A percentile compares a stretch with the other conserved stretches of the same genome.
phyloP scores from a whole-genome alignment of 2,113 vertebrate genomes.

The Sclerurus mexicanus region DNA sequence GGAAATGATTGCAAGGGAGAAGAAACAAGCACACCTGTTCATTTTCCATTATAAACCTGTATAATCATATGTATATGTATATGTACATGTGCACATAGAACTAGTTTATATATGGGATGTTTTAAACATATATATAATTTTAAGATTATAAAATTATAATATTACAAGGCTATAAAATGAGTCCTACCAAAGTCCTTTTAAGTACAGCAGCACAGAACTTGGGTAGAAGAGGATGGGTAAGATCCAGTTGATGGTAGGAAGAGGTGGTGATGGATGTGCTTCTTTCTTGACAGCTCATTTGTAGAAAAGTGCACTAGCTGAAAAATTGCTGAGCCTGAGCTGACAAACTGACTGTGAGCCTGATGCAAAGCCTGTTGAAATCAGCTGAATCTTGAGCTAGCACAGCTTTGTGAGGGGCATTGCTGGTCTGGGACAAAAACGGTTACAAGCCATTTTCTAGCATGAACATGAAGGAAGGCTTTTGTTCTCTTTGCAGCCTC shows the following conservation, averaged over 20 bases:
- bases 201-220: not conserved
- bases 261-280: too few species aligned
- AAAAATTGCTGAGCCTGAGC: not conserved
- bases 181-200: not conserved
- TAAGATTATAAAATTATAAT: not conserved
- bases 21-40: not conserved
- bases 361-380: not conserved
- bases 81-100: not conserved
- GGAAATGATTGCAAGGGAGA: not conserved
- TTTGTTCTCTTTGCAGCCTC: slow-evolving; percentile 18
- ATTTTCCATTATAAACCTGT: not conserved
- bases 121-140: not conserved
- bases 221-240: not conserved
- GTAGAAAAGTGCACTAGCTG: not conserved
- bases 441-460: not conserved
- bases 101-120: not conserved
- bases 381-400: not conserved
- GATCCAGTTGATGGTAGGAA: not conserved
- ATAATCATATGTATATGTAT: too few species aligned
- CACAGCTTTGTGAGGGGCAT: not conserved
- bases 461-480: not conserved
- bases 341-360: not conserved
- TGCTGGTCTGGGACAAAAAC: not conserved
- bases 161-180: not conserved
- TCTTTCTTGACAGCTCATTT: not conserved